phyloP scores from a whole-genome alignment of 2,797 vertebrate genomes.

The Dryobates pubescens region DNA sequence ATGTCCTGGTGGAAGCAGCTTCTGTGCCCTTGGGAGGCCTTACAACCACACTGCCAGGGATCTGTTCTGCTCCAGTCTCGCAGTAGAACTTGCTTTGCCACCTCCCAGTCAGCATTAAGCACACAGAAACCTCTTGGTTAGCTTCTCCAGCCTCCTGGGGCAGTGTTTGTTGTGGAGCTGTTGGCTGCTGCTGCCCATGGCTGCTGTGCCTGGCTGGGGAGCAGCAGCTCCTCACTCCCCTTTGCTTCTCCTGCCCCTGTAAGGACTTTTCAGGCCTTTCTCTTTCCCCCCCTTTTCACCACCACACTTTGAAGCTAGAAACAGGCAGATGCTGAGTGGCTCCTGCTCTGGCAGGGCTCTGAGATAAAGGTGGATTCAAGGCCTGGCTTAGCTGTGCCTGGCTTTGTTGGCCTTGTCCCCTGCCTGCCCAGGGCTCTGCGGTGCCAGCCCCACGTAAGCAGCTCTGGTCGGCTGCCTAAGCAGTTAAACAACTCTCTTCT shows the following conservation, averaged over 20 bases:
- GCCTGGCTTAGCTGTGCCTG: not conserved
- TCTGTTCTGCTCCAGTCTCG: accelerated
- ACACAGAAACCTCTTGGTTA: too few species aligned
- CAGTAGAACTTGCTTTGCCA: accelerated
- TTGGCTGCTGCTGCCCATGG: accelerated
- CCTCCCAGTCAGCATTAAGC: not conserved
- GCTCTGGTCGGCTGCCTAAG: accelerated
- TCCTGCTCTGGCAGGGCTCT: not conserved
- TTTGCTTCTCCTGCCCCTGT: not conserved
- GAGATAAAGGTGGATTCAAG: not conserved
- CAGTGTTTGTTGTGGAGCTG: not conserved
- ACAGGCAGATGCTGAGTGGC: not conserved
- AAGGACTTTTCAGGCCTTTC: not conserved
- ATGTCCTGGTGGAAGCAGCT: not conserved
- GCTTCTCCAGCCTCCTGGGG: not conserved
- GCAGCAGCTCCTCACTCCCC: not conserved
- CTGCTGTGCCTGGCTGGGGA: accelerated
- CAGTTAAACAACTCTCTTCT: not conserved
- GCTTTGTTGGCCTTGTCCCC: accelerated
- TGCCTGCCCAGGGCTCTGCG: accelerated
- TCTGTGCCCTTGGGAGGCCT: not conserved
- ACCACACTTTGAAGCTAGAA: accelerated
- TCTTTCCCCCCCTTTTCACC: not conserved
- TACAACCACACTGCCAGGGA: accelerated
- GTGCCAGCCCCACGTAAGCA: not conserved